phyloP scores from a whole-genome alignment of 2,888 invertebrate species.

The Eupeodes luniger region DNA sequence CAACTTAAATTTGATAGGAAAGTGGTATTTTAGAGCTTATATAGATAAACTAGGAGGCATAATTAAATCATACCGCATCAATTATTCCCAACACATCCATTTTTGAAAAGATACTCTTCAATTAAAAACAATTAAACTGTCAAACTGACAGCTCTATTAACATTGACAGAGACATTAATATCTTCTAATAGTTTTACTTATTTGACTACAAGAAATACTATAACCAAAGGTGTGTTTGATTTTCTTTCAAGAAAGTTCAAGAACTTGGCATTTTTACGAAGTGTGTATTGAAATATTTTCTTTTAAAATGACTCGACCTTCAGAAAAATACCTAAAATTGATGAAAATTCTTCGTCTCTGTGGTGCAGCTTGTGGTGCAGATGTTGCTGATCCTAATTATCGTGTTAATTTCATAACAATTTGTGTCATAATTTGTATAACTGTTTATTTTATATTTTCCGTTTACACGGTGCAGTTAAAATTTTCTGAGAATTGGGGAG shows the following conservation, averaged over 20 bases:
- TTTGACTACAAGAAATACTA: background rate
- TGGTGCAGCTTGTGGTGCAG: conserved; percentile 44
- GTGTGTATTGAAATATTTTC: background rate
- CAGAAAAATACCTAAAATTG: conserved; percentile 38
- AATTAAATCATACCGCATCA: too few relatives aligned
- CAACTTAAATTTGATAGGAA: too few relatives aligned
- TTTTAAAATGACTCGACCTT: conserved; percentile 30
- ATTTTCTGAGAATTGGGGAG: conserved; percentile 37
- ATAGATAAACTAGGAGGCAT: too few relatives aligned
- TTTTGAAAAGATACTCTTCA: background rate
- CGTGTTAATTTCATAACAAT: conserved; percentile 47
- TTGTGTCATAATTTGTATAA: conserved; percentile 33
- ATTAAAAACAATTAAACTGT: conserved; percentile 37
- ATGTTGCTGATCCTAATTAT: conserved; percentile 50
- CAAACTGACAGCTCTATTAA: conserved; percentile 21
- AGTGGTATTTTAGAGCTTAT: too few relatives aligned
- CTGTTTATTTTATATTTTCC: conserved; percentile 56
- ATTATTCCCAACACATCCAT: background rate
- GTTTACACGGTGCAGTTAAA: conserved; percentile 48
- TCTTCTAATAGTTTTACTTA: background rate
- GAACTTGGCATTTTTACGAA: background rate
- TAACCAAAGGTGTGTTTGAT: background rate
- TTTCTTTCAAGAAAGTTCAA: background rate
- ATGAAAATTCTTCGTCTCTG: conserved; percentile 38
- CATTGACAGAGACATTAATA: background rate